Percentiles rank a stretch among this genome's conserved stretches.
Conservation (phyloP, 2,797 vertebrate genomes). For the Fratercula arctica region DNA sequence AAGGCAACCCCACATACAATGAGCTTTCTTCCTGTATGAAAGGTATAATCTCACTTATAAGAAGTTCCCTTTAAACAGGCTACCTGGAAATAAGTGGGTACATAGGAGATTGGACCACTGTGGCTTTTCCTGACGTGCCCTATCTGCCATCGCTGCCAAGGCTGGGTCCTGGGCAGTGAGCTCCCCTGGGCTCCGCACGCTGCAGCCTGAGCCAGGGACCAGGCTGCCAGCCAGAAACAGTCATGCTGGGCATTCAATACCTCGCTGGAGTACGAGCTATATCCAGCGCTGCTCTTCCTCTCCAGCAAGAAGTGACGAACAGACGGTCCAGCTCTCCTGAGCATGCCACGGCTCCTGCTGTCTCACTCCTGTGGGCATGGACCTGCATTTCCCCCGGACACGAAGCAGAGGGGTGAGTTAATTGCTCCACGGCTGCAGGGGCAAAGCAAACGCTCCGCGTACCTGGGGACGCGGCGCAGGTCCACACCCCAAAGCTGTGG, state of each 20-base stretch:
- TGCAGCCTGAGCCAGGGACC: background rate
- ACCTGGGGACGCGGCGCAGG: background rate
- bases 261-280: background rate
- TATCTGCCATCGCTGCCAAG: background rate
- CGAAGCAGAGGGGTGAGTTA: background rate
- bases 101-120: background rate
- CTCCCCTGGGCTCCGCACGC: background rate
- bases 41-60: background rate
- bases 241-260: constrained; percentile 1
- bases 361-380: background rate
- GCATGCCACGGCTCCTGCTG: constrained; percentile 46
- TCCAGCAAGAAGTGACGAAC: constrained; percentile 22
- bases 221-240: background rate
- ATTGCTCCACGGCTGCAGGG: background rate
- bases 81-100: background rate
- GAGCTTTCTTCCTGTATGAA: background rate
- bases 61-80: background rate
- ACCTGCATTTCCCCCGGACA: background rate
- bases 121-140: background rate
- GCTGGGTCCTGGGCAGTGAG: background rate
- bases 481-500: background rate
- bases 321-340: background rate
- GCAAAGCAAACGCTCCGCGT: accelerated
- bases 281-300: background rate
- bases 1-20: background rate